Evolutionary conservation across 1,140 invertebrate genomes (phyloP), one percentile per base, ranked within the genome.

Genomic region (Muscidifurax raptorellus): DNA sequence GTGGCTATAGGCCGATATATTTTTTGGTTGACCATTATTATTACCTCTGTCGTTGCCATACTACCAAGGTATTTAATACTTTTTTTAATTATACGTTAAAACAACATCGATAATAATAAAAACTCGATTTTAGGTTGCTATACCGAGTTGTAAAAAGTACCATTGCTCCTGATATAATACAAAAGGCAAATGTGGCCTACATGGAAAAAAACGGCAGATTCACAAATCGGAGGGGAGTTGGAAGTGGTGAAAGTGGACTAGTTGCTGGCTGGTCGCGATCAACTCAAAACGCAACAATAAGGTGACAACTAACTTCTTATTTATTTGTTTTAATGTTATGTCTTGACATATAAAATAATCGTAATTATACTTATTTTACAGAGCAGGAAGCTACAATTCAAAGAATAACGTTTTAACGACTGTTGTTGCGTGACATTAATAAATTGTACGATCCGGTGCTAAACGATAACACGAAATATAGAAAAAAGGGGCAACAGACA

Each of bases 1-100:
- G 94, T 95, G 89, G 95, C 97, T 30, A 94, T 98, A 86, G 92
- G 91, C 52, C 95, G 96, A 82, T 94, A 95, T 5, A 93, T 95
- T 15, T 98, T 97, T 94, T 98, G 97, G 96, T 94, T 97, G 28
- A 95, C 96, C 47, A 94, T 98, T 52, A 83, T 96, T 47, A 90
- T 99, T 69, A 95, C 96, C 67, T 95, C 96, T 44, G 95, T 98
- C 28, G 92, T 97, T 30, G 96, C 97, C 71, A 93, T 98, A 44
- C 92, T 98, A 86, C 98, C 98, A 64, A 97, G 98, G 98, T 98
- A 94, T 92, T 86, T 67, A 36, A 85, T 30, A 74, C 71, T 69
- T 10, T 69, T 27, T n/a, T 2, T 69, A 30, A 69, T 71, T 77
- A 27, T 72, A 69, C 47, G 74, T 79, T 7, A 44, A 74, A 80